These are phyloP conservation scores for Pyrrhia umbra DNA, from an alignment of 2,888 invertebrate species.

Conservation along the genomic window DNA sequence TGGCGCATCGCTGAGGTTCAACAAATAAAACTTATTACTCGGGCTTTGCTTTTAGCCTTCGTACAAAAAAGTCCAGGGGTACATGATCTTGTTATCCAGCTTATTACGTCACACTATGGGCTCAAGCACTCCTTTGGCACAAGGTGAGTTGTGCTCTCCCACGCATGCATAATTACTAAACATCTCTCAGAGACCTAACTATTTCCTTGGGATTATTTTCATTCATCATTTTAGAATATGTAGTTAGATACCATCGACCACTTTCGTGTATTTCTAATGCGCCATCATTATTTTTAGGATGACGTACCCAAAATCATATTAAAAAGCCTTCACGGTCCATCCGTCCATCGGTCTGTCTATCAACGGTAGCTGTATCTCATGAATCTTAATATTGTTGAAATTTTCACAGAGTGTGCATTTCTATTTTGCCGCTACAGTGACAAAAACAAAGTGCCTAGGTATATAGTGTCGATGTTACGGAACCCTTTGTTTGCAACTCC, in stretches of 20 bases:
- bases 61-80: conserved; percentile 7
- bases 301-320: too few relatives aligned
- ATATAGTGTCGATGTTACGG: too few relatives aligned
- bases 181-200: not conserved
- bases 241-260: too few relatives aligned
- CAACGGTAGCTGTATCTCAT: not conserved
- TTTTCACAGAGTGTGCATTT: too few relatives aligned
- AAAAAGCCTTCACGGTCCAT: too few relatives aligned
- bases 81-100: not conserved
- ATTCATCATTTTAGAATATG: not conserved
- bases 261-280: too few relatives aligned
- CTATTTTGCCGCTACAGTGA: too few relatives aligned
- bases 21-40: conserved; percentile 37
- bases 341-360: too few relatives aligned
- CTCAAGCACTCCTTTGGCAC: not conserved
- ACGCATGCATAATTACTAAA: not conserved
- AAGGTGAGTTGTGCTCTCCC: not conserved
- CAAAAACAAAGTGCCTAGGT: too few relatives aligned
- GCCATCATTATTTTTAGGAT: too few relatives aligned
- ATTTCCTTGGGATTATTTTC: not conserved
- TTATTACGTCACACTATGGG: not conserved
- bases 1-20: conserved; percentile 31
- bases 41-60: not conserved
- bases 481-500: too few relatives aligned
- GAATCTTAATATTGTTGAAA: too few relatives aligned